Conservation (phyloP, 2,113 vertebrate species). For the Alethe diademata region DNA sequence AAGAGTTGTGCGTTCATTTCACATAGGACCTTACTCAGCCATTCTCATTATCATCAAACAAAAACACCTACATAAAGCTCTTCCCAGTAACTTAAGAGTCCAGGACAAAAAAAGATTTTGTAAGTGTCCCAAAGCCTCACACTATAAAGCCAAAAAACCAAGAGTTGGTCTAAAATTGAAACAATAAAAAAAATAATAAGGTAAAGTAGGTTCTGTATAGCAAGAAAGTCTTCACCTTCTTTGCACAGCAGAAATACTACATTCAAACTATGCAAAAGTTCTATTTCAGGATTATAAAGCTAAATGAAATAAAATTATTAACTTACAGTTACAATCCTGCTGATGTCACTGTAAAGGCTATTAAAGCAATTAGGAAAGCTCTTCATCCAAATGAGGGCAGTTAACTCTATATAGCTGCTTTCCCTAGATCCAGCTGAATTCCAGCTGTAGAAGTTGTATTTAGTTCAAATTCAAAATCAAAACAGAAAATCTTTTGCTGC, state of each 20-base stretch:
- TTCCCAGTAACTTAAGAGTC: background rate
- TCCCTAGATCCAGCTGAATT: background rate
- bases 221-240: background rate
- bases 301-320: background rate
- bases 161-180: background rate
- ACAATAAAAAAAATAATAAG: background rate
- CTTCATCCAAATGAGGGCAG: background rate
- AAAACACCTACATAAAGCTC: background rate
- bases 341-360: background rate
- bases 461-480: background rate
- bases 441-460: background rate
- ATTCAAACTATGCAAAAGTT: background rate
- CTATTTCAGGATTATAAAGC: background rate
- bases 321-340: background rate
- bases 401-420: background rate
- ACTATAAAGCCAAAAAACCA: background rate
- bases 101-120: background rate
- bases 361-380: background rate
- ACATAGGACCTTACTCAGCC: constrained; percentile 5
- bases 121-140: background rate
- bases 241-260: background rate
- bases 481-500: background rate
- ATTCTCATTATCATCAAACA: constrained; percentile 17
- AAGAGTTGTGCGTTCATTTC: background rate
- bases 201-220: background rate